These are phyloP conservation scores for Pseudachorutes palmiensis DNA, from an alignment of 1,140 invertebrate genomes.

Conservation along the genomic window DNA sequence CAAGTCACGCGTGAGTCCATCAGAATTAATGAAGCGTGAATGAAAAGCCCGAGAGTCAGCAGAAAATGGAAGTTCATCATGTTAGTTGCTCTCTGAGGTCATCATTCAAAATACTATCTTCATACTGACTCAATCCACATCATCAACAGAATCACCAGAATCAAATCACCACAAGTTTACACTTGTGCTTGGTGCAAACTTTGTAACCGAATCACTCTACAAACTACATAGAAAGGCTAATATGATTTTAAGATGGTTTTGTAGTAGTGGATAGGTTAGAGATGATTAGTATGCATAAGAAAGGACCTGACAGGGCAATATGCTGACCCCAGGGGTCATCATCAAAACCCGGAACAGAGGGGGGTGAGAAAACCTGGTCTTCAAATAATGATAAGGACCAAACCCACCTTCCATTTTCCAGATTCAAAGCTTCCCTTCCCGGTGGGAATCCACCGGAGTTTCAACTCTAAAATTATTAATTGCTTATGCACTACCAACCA, in stretches of 20 bases:
- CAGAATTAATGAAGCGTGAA: slow-evolving; percentile 9
- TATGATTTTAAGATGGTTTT: not conserved
- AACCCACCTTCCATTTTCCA: not conserved
- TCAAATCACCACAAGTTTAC: no score
- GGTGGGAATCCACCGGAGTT: not conserved
- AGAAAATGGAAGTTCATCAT: not conserved
- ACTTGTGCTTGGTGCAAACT: no score
- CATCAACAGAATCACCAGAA: no score
- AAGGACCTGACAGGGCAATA: slow-evolving; percentile 37
- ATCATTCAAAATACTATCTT: not conserved
- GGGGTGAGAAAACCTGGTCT: slow-evolving; percentile 28
- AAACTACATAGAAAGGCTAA: no score
- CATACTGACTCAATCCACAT: no score
- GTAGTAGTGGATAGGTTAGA: not conserved
- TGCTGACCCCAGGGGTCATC: slow-evolving; percentile 37
- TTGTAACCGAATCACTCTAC: no score
- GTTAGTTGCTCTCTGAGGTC: not conserved
- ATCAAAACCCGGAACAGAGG: slow-evolving; percentile 31
- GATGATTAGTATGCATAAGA: slow-evolving; percentile 35
- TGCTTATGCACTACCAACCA: not conserved
- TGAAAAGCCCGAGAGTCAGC: not conserved
- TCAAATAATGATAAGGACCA: not conserved
- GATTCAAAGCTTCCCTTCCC: not conserved
- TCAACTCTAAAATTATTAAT: not conserved
- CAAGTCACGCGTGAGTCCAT: not conserved